Conservation (phyloP, 2,797 vertebrate species). For the Morelia viridis region DNA sequence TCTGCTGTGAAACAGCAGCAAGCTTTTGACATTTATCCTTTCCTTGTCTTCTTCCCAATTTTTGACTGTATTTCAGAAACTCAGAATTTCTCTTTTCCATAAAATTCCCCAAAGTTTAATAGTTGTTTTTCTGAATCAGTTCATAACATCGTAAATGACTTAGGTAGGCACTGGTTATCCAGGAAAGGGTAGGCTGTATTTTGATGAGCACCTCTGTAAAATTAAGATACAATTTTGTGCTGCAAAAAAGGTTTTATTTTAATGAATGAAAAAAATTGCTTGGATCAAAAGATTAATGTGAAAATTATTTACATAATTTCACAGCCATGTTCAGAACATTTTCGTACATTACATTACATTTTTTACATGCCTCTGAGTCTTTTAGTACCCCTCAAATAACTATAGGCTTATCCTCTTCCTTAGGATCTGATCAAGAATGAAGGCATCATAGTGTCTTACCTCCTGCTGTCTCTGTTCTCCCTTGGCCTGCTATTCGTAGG, state of each 20-base stretch:
- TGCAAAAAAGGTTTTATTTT: not conserved
- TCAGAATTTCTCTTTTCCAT: not conserved
- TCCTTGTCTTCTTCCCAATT: not conserved
- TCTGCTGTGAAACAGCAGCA: not conserved
- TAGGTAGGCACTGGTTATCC: not conserved
- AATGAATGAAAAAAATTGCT: not conserved
- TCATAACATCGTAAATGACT: not conserved
- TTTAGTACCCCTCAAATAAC: not conserved
- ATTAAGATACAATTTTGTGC: too few relatives aligned
- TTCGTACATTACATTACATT: not conserved
- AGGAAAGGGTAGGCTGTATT: not conserved
- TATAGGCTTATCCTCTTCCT: slow-evolving; percentile 48
- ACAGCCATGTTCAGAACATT: slow-evolving; percentile 10
- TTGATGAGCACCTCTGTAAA: not conserved
- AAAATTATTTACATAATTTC: not conserved
- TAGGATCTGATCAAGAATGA: slow-evolving; percentile 73
- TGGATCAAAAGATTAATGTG: not conserved
- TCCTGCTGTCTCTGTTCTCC: slow-evolving; percentile 78
- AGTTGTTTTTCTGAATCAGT: not conserved
- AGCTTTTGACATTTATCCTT: not conserved
- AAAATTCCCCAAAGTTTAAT: too few relatives aligned
- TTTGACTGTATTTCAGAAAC: not conserved
- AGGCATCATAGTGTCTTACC: slow-evolving; percentile 71
- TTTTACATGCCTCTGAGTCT: not conserved
- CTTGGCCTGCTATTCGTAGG: slow-evolving; percentile 76